phyloP scores from a whole-genome alignment of 2,113 vertebrate genomes.

The Lampris incognitus region DNA sequence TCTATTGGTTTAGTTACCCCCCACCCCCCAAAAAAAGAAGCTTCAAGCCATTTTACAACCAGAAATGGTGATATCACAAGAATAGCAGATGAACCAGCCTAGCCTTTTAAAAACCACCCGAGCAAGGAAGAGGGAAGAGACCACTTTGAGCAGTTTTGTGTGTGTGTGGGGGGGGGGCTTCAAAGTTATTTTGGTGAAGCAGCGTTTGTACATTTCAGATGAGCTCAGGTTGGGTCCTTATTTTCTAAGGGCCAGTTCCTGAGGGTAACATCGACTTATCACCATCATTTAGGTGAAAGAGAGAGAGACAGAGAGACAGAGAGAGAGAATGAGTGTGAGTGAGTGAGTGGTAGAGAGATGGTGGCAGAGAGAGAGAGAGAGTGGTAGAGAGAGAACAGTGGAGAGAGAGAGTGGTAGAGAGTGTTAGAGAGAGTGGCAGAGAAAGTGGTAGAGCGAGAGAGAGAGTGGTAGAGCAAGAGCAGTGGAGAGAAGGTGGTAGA shows the following conservation, averaged over 20 bases:
- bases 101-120: not conserved
- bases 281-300: not conserved
- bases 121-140: not conserved
- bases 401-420: not conserved
- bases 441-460: too few relatives aligned
- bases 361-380: not conserved
- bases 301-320: not conserved
- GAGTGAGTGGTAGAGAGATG: not conserved
- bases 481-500: too few relatives aligned
- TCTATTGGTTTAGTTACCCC: too few relatives aligned
- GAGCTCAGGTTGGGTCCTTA: constrained; percentile 5
- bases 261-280: not conserved
- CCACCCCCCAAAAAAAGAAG: too few relatives aligned
- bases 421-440: too few relatives aligned
- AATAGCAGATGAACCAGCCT: too few relatives aligned
- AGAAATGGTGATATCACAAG: too few relatives aligned
- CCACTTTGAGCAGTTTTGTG: constrained; percentile 14
- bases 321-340: not conserved
- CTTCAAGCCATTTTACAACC: too few relatives aligned
- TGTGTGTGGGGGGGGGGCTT: not conserved
- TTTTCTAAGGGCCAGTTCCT: not conserved
- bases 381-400: not conserved
- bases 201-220: not conserved
- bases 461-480: too few relatives aligned
- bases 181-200: not conserved